Evolutionary conservation across 1,140 invertebrate species (phyloP), one percentile per base, ranked within the genome.

Genomic region (Zaprionus africanus): DNA sequence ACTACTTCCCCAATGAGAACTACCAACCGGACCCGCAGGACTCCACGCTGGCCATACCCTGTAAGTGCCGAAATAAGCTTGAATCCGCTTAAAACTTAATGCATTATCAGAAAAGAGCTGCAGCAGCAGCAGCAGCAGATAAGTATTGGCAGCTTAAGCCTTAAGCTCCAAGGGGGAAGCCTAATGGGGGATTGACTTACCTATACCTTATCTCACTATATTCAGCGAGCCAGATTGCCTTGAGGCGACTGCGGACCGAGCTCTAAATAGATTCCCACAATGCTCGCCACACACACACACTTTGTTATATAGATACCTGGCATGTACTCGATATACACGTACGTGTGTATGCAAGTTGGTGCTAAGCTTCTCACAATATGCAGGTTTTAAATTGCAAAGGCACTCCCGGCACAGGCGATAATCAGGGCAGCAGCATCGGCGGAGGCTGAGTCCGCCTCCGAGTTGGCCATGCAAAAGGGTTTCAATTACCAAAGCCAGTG

Each of bases 41-140:
- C 92, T 97, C 96, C 13, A 97, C 97, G 17, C 96, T 96, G 93
- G 97, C 97, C 57, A 97, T 98, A 94, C 97, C 97, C 93, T 97
- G 97, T 97, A 95, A 97, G 96, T 86, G 9, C 46, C n/a, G 9
- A 11, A 34, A 2, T 34, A 11, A 9, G 9, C 31, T 2, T 41
- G 5, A n/a, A 41, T 6, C 1, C 5, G n/a, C 15, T n/a, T 41
- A 1, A 5, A 41, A 15, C 4, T 41, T 41, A n/a, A 15, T 41
- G 13, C 15, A 15, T 41, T n/a, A 15, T 41, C 6, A 41, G 0
- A 11, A 41, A 41, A 41, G 4, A 41, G 38, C n/a, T 41, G 22
- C 22, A 22, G 2, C 22, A 22, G 22, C 22, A 22, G 22, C 22
- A 22, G 22, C 22, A 22, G 22, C 22, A 22, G 22, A n/a, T n/a